Evolutionary conservation across 1,140 invertebrate species (phyloP).

Genomic region (Agrypnia vestita): DNA sequence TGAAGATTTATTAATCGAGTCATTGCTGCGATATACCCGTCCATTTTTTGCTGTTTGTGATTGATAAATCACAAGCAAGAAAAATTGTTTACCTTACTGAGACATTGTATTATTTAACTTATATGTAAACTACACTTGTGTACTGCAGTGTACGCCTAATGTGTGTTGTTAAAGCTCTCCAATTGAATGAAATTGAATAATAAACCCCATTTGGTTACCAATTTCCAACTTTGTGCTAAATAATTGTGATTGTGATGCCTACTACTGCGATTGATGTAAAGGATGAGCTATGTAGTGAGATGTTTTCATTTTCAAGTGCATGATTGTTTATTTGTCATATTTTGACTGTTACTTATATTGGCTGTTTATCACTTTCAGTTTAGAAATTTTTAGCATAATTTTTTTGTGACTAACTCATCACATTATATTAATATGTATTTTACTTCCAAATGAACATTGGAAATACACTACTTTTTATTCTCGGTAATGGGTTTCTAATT

Average conservation of each 20-base stretch:
- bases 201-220: neutral
- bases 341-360: constrained; percentile 31
- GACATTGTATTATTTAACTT: too few relatives aligned
- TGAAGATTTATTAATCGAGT: neutral
- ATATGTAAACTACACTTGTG: too few relatives aligned
- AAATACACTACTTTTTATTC: too few relatives aligned
- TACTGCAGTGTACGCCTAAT: too few relatives aligned
- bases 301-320: constrained; percentile 24
- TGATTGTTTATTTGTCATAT: constrained; percentile 27
- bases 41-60: neutral
- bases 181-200: too few relatives aligned
- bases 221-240: neutral
- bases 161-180: too few relatives aligned
- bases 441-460: neutral
- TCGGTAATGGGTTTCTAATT: too few relatives aligned
- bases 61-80: too few relatives aligned
- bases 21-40: constrained; percentile 7
- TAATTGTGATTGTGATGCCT: neutral
- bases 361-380: constrained; percentile 10
- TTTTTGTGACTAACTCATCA: constrained; percentile 35
- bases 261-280: neutral
- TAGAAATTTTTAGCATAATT: constrained; percentile 19
- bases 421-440: constrained; percentile 8
- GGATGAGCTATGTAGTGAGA: neutral
- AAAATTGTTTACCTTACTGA: too few relatives aligned